These are phyloP conservation scores for Sepioteuthis lessoniana DNA, from an alignment of 2,888 invertebrate species.

Conservation along the genomic window DNA sequence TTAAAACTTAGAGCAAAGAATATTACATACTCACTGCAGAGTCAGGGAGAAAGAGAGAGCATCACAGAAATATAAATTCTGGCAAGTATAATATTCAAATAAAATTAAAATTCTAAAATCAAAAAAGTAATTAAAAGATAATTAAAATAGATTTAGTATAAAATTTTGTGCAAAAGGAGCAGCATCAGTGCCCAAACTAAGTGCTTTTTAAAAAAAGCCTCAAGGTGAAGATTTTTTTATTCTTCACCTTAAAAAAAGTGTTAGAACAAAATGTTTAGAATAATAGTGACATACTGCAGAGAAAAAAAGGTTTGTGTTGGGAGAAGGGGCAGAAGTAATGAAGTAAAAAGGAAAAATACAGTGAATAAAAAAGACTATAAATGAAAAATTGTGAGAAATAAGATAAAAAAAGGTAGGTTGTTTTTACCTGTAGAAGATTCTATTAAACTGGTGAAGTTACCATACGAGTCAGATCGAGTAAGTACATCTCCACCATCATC, in stretches of 20 bases:
- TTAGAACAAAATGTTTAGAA: not conserved
- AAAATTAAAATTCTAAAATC: not conserved
- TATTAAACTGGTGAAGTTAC: slow-evolving; percentile 77
- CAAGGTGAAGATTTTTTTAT: not conserved
- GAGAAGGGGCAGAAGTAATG: not conserved
- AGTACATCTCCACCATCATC: slow-evolving; percentile 80
- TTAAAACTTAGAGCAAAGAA: not conserved
- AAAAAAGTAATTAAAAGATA: not conserved
- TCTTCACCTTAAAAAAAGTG: not conserved
- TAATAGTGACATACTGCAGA: not conserved
- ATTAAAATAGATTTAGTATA: slow-evolving; percentile 11
- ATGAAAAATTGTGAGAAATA: not conserved
- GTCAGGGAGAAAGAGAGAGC: not conserved
- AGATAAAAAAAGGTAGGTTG: not conserved
- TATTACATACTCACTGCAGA: not conserved
- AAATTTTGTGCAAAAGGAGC: not conserved
- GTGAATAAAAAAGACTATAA: not conserved
- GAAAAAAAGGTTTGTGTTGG: not conserved
- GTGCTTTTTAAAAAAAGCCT: not conserved
- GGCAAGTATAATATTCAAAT: not conserved
- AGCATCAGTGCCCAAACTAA: not conserved
- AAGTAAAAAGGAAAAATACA: not conserved
- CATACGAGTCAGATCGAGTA: slow-evolving; percentile 86
- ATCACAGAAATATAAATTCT: not conserved
- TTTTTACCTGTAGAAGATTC: slow-evolving; percentile 48